Evolutionary conservation across 2,797 vertebrate genomes (phyloP).

Genomic region (Chaetophractus vellerosus): DNA sequence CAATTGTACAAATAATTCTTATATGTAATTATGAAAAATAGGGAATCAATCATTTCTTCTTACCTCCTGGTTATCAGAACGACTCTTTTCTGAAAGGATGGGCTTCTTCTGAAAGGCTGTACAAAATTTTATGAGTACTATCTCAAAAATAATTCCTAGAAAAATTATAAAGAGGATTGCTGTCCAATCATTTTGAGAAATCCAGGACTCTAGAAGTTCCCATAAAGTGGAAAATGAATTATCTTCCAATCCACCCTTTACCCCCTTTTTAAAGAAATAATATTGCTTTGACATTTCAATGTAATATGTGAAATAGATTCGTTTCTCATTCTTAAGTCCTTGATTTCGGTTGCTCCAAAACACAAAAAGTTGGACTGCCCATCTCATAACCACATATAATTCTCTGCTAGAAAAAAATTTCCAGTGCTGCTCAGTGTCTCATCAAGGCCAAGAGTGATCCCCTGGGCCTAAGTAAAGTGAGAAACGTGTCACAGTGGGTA

Average conservation of each 20-base stretch:
- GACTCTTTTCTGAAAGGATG: background rate
- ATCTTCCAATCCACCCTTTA: background rate
- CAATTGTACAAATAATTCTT: slow-evolving; percentile 40
- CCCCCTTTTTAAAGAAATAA: slow-evolving; percentile 50
- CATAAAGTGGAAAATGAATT: slow-evolving; percentile 26
- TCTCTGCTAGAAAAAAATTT: background rate
- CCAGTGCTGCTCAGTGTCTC: slow-evolving; percentile 1
- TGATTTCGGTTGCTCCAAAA: background rate
- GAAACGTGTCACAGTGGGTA: slow-evolving; percentile 75
- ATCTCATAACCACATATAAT: slow-evolving; percentile 39
- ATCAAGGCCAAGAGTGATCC: background rate
- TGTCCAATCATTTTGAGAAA: slow-evolving; percentile 74
- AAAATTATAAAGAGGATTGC: slow-evolving; percentile 70
- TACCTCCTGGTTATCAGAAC: slow-evolving; percentile 62
- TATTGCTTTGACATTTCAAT: slow-evolving; percentile 52
- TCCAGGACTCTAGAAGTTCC: slow-evolving; percentile 62
- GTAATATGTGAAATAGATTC: background rate
- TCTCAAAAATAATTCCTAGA: slow-evolving; percentile 73
- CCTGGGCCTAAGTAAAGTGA: background rate
- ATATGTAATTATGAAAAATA: slow-evolving; percentile 31
- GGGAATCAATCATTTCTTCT: background rate
- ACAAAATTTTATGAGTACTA: slow-evolving; percentile 71
- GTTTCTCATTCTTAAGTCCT: slow-evolving; percentile 49
- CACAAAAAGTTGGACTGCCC: background rate
- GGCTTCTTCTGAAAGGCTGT: slow-evolving; percentile 60